Conservation (phyloP, 2,888 invertebrate species). For the Stenolophus ochropezus region DNA sequence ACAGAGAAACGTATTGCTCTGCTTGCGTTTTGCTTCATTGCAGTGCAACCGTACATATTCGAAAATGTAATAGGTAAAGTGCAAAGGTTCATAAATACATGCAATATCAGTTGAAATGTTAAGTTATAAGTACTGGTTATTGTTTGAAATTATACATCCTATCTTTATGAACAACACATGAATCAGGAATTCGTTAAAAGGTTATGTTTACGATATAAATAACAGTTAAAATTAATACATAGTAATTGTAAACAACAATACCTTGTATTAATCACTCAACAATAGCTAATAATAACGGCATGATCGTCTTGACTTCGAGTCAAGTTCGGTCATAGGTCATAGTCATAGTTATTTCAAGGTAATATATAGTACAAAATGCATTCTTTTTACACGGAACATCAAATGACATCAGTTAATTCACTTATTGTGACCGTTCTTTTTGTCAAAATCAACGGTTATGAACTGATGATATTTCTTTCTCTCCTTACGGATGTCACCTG, state of each 20-base stretch:
- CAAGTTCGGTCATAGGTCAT: no score
- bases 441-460: no score
- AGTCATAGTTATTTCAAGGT: no score
- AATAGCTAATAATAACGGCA: not conserved
- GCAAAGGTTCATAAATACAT: not conserved
- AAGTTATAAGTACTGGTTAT: not conserved
- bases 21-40: not conserved
- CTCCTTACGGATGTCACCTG: no score
- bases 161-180: not conserved
- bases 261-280: not conserved
- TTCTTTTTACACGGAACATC: no score
- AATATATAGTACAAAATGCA: no score
- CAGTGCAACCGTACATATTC: not conserved
- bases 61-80: not conserved
- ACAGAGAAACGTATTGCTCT: conserved; percentile 22
- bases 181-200: not conserved
- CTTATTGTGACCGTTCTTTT: no score
- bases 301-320: not conserved
- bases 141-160: not conserved
- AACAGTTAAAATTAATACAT: not conserved
- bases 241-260: not conserved
- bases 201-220: not conserved
- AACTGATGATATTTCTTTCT: no score
- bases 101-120: not conserved
- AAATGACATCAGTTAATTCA: no score